Conservation (phyloP, 2,888 invertebrate genomes). For the Lochmaea crataegi region DNA sequence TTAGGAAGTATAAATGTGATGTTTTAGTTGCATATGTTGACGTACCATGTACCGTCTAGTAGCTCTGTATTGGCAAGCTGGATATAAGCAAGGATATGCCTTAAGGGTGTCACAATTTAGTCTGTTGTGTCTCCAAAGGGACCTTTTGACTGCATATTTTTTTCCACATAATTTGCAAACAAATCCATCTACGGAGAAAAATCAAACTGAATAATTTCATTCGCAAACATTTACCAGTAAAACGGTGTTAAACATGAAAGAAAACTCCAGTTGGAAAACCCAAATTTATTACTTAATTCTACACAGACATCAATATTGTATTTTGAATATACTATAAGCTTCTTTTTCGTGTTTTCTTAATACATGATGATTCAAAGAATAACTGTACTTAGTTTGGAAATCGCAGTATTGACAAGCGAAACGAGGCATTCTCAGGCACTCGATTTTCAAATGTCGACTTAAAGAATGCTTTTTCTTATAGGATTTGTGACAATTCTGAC, state of each 20-base stretch:
- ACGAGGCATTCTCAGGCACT: constrained; percentile 41
- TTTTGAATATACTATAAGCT: not conserved
- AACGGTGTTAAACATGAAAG: not conserved
- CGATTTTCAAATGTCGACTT: constrained; percentile 40
- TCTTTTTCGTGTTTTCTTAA: constrained; percentile 20
- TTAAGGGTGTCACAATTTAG: constrained; percentile 44
- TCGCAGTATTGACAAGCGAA: constrained; percentile 35
- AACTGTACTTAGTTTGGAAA: constrained; percentile 24
- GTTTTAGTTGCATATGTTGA: constrained; percentile 29
- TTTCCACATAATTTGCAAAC: constrained; percentile 35
- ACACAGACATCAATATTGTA: not conserved
- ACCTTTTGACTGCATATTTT: constrained; percentile 37
- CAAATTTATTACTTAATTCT: not conserved
- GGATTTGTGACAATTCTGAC: constrained; percentile 32
- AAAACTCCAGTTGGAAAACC: not conserved
- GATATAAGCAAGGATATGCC: constrained; percentile 26
- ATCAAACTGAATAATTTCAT: no score
- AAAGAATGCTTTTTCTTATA: constrained; percentile 43
- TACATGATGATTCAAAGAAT: constrained; percentile 18
- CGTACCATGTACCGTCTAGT: constrained; percentile 33
- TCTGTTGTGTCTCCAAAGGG: constrained; percentile 47
- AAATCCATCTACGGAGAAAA: constrained; percentile 22
- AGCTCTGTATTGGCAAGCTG: constrained; percentile 29
- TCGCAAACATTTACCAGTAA: no score
- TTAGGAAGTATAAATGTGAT: constrained; percentile 18